These are phyloP conservation scores for Tetraneura akinire DNA, from an alignment of 1,140 invertebrate genomes.

Conservation along the genomic window DNA sequence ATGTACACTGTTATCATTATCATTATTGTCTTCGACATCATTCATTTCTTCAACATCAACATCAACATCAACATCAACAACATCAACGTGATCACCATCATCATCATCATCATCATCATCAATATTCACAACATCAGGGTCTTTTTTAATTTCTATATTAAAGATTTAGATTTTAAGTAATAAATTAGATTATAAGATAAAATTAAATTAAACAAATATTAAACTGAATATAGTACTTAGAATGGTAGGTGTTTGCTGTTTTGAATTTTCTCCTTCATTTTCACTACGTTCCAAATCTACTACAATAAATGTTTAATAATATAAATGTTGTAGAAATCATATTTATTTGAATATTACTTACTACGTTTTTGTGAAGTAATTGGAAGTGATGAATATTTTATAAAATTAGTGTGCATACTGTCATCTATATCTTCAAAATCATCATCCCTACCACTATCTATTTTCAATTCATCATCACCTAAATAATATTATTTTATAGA, in stretches of 20 bases:
- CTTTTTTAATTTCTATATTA: no score
- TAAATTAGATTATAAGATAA: no score
- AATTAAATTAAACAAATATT: no score
- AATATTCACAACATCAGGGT: no score
- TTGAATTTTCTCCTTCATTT: not conserved
- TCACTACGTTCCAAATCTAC: not conserved
- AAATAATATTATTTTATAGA: not conserved
- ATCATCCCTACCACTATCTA: conserved; percentile 17
- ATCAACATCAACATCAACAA: not conserved
- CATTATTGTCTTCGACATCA: not conserved
- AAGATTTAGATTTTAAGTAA: no score
- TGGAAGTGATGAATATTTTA: not conserved
- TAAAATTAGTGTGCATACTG: not conserved
- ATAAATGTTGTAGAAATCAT: not conserved
- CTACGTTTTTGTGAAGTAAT: not conserved
- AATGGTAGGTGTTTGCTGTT: not conserved
- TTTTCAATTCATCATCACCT: conserved; percentile 38
- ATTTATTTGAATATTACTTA: not conserved
- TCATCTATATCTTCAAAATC: conserved; percentile 22
- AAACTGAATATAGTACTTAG: not conserved
- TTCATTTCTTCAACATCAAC: not conserved
- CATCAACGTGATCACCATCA: not conserved
- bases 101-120: not conserved
- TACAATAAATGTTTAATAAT: not conserved
- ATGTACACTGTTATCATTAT: conserved; percentile 48